Conservation (phyloP, 2,888 invertebrate species). For the Loripinus fragilis region DNA sequence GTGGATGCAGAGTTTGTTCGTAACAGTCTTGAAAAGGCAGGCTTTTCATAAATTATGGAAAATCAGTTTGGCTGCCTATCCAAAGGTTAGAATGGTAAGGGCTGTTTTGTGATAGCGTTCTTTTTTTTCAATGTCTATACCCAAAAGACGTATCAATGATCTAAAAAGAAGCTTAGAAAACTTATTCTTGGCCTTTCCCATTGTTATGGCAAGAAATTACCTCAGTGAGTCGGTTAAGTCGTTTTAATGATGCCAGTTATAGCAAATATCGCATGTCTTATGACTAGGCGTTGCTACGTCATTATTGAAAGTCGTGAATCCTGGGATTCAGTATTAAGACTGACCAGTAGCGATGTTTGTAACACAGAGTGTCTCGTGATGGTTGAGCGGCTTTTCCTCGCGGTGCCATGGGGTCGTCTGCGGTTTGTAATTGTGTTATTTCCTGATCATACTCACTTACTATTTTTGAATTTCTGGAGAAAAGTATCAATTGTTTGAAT, state of each 20-base stretch:
- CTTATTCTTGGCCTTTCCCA: not conserved
- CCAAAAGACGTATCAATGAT: conserved; percentile 21
- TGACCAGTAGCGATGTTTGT: not conserved
- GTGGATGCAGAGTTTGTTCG: conserved; percentile 19
- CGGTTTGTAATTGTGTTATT: too few relatives aligned
- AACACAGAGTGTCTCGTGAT: conserved; percentile 9
- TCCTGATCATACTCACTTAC: too few relatives aligned
- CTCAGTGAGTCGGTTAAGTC: not conserved
- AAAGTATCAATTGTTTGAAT: not conserved
- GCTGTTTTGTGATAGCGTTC: conserved; percentile 14
- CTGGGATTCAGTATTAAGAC: not conserved
- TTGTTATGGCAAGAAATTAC: conserved; percentile 16
- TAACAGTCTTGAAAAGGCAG: not conserved
- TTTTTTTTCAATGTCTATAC: conserved; percentile 21
- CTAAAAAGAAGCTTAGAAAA: not conserved
- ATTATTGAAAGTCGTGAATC: not conserved
- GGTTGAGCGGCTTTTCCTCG: too few relatives aligned
- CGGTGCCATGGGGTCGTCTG: too few relatives aligned
- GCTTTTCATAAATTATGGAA: not conserved
- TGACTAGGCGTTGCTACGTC: not conserved
- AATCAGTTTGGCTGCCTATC: not conserved
- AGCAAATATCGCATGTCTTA: conserved; percentile 6
- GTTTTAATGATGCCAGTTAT: conserved; percentile 16
- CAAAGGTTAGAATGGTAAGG: conserved; percentile 15
- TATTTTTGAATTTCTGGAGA: conserved; percentile 13